A percentile compares a stretch with the other conserved stretches of the same genome.
Conservation (phyloP, 2,797 vertebrate species). For the Rhabdomys pumilio region DNA sequence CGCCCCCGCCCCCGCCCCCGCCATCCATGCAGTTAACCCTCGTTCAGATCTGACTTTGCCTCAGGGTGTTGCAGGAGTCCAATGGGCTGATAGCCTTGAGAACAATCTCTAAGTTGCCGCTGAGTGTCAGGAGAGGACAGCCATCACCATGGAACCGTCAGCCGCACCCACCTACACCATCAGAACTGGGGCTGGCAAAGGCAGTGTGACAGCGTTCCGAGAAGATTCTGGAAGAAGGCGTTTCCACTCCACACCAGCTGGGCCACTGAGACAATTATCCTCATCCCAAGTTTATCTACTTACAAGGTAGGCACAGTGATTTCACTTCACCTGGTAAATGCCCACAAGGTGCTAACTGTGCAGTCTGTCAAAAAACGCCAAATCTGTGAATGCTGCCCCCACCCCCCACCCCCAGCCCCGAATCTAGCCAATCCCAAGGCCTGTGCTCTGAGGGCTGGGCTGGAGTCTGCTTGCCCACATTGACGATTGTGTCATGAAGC, state of each 20-base stretch:
- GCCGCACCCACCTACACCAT: neutral
- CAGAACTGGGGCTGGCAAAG: neutral
- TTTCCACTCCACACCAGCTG: neutral
- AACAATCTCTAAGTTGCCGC: neutral
- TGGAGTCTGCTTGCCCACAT: too few relatives aligned
- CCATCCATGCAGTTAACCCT: too few relatives aligned
- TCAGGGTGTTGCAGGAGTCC: neutral
- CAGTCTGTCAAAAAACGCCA: neutral
- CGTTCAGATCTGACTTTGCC: neutral
- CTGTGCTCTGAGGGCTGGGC: neutral
- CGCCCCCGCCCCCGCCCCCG: neutral
- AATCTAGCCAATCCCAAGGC: fast-evolving
- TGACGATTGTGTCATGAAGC: fast-evolving
- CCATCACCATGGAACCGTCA: neutral
- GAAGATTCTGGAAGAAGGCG: neutral
- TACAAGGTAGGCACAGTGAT: neutral
- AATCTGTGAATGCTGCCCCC: neutral
- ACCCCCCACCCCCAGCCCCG: too few relatives aligned
- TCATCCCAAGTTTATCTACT: neutral
- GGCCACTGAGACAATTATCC: too few relatives aligned
- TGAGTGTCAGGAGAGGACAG: neutral
- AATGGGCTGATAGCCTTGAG: neutral
- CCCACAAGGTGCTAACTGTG: fast-evolving
- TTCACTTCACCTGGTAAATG: fast-evolving
- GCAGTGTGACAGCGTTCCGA: neutral